Conservation (phyloP, 2,888 invertebrate genomes). For the Melanargia galathea region DNA sequence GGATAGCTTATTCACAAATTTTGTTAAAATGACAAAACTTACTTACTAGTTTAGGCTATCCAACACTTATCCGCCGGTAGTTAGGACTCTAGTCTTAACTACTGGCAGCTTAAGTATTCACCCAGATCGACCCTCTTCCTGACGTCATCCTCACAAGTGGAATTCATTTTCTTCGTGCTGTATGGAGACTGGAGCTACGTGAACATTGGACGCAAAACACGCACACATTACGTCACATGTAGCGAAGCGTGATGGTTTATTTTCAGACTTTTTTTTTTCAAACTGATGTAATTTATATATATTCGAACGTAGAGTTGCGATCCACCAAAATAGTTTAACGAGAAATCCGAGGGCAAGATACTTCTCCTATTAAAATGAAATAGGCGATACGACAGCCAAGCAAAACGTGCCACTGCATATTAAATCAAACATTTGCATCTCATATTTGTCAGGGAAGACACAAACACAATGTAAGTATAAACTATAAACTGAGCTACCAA, state of each 20-base stretch:
- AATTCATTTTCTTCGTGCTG: too few species aligned
- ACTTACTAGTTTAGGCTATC: too few species aligned
- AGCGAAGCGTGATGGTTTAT: slow-evolving; percentile 61
- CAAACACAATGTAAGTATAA: slow-evolving; percentile 29
- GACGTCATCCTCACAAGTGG: too few species aligned
- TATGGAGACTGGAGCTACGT: background rate
- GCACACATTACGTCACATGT: slow-evolving; percentile 56
- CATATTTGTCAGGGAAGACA: slow-evolving; percentile 40
- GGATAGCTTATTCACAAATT: too few species aligned
- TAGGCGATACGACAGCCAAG: slow-evolving; percentile 35
- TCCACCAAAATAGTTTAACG: slow-evolving; percentile 71
- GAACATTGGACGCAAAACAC: slow-evolving; percentile 19
- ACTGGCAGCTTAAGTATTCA: too few species aligned
- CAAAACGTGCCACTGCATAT: slow-evolving; percentile 49
- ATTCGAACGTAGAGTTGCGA: slow-evolving; percentile 51
- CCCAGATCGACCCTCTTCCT: too few species aligned
- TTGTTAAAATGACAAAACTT: too few species aligned
- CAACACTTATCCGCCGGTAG: too few species aligned
- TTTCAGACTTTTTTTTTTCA: slow-evolving; percentile 63
- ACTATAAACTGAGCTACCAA: background rate
- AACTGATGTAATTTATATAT: slow-evolving; percentile 70
- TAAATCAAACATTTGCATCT: slow-evolving; percentile 47
- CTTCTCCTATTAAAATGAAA: slow-evolving; percentile 35
- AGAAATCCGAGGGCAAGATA: slow-evolving; percentile 59
- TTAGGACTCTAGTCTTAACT: too few species aligned